These are phyloP conservation scores for Operophtera brumata DNA, from an alignment of 2,888 invertebrate genomes.

Conservation along the genomic window DNA sequence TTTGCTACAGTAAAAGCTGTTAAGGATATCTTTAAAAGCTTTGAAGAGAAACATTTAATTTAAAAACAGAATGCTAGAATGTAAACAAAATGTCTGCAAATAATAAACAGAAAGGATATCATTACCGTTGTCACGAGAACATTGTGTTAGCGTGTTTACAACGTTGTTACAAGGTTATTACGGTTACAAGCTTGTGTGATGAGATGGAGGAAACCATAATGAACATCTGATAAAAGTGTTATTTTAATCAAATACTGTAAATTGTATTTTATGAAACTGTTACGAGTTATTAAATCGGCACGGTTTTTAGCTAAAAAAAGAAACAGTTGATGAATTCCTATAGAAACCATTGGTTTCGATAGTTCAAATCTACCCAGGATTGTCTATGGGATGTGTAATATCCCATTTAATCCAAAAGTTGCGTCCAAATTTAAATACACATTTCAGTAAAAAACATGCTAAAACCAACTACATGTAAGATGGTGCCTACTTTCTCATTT, in stretches of 20 bases:
- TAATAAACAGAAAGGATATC: no score
- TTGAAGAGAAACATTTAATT: background rate
- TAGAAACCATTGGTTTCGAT: no score
- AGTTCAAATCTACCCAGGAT: no score
- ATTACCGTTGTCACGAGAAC: background rate
- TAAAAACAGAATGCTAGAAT: no score
- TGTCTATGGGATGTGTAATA: no score
- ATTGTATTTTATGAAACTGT: no score
- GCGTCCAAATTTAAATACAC: background rate
- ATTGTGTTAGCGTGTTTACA: constrained; percentile 6
- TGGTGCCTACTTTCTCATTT: constrained; percentile 2
- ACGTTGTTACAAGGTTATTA: constrained; percentile 1
- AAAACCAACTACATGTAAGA: constrained; percentile 1
- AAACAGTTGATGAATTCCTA: no score
- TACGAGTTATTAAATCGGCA: no score
- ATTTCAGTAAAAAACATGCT: background rate
- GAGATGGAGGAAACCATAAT: background rate
- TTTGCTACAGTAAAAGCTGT: background rate
- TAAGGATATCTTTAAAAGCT: background rate
- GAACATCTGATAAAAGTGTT: constrained; percentile 2
- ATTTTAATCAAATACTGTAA: background rate
- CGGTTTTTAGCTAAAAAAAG: no score
- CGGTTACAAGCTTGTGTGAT: constrained; percentile 3
- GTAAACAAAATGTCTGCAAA: no score
- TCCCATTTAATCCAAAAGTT: background rate